phyloP scores from a whole-genome alignment of 2,797 vertebrate genomes.

The Rhinatrema bivittatum region DNA sequence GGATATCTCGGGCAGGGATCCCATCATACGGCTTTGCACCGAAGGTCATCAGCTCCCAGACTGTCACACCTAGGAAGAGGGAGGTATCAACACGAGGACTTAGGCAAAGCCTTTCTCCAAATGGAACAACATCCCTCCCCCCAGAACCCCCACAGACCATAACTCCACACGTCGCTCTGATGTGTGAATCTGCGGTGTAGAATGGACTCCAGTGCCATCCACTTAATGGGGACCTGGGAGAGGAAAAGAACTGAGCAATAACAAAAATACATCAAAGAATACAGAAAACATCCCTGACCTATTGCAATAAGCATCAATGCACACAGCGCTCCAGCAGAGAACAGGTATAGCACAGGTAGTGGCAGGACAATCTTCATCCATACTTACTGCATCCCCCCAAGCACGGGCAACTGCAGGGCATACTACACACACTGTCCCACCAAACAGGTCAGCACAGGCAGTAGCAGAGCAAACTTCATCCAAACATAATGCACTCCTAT shows the following conservation, averaged over 20 bases:
- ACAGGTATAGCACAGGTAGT: too few relatives aligned
- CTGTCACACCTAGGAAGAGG: constrained; percentile 72
- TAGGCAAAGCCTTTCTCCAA: background rate
- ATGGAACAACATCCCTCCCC: background rate
- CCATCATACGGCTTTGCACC: constrained; percentile 92
- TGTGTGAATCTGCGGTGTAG: constrained; percentile 90
- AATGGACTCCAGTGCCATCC: constrained; percentile 97
- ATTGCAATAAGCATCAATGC: too few relatives aligned
- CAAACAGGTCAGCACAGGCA: too few relatives aligned
- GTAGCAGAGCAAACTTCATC: too few relatives aligned
- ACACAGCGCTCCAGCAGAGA: too few relatives aligned
- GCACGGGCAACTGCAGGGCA: too few relatives aligned
- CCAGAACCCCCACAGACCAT: constrained; percentile 59
- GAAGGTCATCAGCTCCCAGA: constrained; percentile 97
- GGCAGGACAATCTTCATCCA: too few relatives aligned
- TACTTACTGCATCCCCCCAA: too few relatives aligned
- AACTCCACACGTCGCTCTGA: constrained; percentile 98
- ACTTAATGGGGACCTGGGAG: constrained; percentile 90
- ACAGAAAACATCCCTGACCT: too few relatives aligned
- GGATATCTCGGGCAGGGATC: constrained; percentile 89
- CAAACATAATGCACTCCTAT: too few relatives aligned
- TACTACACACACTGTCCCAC: too few relatives aligned
- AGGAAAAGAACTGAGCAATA: background rate
- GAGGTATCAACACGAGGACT: background rate
- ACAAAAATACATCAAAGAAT: too few relatives aligned